Percentiles rank a stretch among this genome's conserved stretches.
These are phyloP conservation scores for Diadophis punctatus DNA, from an alignment of 2,113 vertebrate species.

Conservation along the genomic window DNA sequence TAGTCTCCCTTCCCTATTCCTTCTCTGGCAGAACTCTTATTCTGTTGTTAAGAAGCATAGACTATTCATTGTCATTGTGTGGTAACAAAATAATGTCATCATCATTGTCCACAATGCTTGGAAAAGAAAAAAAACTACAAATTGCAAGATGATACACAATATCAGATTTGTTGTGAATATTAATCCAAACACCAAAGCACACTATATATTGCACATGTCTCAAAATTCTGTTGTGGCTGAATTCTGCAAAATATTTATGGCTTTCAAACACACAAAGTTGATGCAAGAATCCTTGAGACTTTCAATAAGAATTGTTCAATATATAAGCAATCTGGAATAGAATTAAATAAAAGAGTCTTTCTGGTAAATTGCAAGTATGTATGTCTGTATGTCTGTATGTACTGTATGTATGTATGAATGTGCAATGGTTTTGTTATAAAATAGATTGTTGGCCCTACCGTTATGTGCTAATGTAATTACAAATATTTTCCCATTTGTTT, in stretches of 20 bases:
- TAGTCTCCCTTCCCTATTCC: neutral
- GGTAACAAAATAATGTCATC: constrained; percentile 30
- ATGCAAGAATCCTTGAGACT: constrained; percentile 32
- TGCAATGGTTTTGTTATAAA: neutral
- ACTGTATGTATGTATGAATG: neutral
- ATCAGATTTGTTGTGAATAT: constrained; percentile 19
- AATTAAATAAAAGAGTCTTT: neutral
- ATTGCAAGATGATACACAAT: constrained; percentile 7
- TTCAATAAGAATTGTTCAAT: constrained; percentile 42
- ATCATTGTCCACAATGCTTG: constrained; percentile 17
- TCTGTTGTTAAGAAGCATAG: neutral
- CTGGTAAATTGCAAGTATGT: neutral
- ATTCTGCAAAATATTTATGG: constrained; percentile 42
- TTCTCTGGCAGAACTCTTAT: neutral
- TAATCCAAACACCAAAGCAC: constrained; percentile 16
- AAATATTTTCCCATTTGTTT: neutral
- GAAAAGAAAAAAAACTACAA: constrained; percentile 30
- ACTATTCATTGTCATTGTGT: neutral
- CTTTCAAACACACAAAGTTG: constrained; percentile 39
- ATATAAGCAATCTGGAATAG: constrained; percentile 38
- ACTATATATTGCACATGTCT: constrained; percentile 16
- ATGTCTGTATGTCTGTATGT: neutral
- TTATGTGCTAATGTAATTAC: neutral
- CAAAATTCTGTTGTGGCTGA: constrained; percentile 22
- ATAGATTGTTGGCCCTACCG: neutral